These are phyloP conservation scores for Tenodera sinensis DNA, from an alignment of 2,888 invertebrate genomes.

Conservation along the genomic window DNA sequence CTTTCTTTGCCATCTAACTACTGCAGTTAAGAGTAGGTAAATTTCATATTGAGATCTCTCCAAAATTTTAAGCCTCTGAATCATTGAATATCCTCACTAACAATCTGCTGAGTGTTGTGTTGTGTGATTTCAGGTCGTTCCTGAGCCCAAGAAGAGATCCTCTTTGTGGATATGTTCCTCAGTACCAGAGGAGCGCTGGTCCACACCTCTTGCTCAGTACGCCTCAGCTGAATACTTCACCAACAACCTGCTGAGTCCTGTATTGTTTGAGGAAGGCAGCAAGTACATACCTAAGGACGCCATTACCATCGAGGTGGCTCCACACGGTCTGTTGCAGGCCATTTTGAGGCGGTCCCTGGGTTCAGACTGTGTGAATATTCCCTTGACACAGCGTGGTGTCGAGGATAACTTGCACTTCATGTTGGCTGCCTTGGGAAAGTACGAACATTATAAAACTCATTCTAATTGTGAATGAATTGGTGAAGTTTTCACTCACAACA, in stretches of 20 bases:
- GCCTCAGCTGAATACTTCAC: constrained; percentile 87
- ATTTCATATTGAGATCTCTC: too few relatives aligned
- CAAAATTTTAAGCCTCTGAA: too few relatives aligned
- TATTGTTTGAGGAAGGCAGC: constrained; percentile 78
- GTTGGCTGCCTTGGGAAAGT: constrained; percentile 65
- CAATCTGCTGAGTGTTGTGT: too few relatives aligned
- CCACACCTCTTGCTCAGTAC: constrained; percentile 56
- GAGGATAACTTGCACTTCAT: constrained; percentile 62
- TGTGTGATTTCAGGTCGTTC: constrained; percentile 49
- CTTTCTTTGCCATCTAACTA: too few relatives aligned
- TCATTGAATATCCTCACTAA: too few relatives aligned
- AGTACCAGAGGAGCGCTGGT: constrained; percentile 69
- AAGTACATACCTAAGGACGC: constrained; percentile 76
- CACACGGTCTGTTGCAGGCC: constrained; percentile 84
- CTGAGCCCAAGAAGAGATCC: constrained; percentile 62
- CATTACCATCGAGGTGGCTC: constrained; percentile 82
- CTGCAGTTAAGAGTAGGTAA: too few relatives aligned
- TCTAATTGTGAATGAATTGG: too few relatives aligned
- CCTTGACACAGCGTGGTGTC: constrained; percentile 69
- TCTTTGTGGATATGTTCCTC: constrained; percentile 83
- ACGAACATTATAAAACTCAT: constrained; percentile 35
- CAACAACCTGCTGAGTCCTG: constrained; percentile 65
- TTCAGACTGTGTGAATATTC: constrained; percentile 66
- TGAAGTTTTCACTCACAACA: too few relatives aligned
- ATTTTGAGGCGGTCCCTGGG: constrained; percentile 74